Conservation (phyloP, 2,797 vertebrate genomes). For the Enteromius radiatus region DNA sequence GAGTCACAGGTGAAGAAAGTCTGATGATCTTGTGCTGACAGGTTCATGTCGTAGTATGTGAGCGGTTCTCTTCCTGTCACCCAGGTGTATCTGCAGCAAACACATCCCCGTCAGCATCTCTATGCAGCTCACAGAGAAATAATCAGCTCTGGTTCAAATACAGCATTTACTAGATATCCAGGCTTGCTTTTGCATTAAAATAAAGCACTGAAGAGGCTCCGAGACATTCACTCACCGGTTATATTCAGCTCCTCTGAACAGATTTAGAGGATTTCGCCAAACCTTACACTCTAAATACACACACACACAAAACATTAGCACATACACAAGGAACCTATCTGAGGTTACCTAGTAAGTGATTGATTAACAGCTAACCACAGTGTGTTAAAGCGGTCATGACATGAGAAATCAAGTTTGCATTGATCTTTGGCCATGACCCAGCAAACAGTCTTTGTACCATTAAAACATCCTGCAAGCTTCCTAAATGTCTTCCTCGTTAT, state of each 20-base stretch:
- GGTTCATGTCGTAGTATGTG: slow-evolving; percentile 98
- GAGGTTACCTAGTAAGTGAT: background rate
- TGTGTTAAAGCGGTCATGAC: background rate
- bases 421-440: no score
- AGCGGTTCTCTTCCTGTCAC: slow-evolving; percentile 97
- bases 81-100: slow-evolving; percentile 97
- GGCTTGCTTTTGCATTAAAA: background rate
- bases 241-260: slow-evolving; percentile 97
- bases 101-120: slow-evolving; percentile 88
- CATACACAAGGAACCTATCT: background rate
- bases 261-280: slow-evolving; percentile 97
- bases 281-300: slow-evolving; percentile 94
- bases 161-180: background rate
- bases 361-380: background rate
- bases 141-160: background rate
- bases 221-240: slow-evolving; percentile 86
- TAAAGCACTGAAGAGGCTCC: background rate
- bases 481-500: no score
- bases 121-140: background rate
- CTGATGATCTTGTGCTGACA: slow-evolving; percentile 98
- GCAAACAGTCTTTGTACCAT: no score
- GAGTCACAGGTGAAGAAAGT: slow-evolving; percentile 98
- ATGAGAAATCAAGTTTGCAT: no score
- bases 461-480: no score
- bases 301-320: slow-evolving; percentile 55